Percentiles rank a stretch among this genome's conserved stretches.
phyloP scores from a whole-genome alignment of 2,797 vertebrate genomes.

The Hydrophis major region DNA sequence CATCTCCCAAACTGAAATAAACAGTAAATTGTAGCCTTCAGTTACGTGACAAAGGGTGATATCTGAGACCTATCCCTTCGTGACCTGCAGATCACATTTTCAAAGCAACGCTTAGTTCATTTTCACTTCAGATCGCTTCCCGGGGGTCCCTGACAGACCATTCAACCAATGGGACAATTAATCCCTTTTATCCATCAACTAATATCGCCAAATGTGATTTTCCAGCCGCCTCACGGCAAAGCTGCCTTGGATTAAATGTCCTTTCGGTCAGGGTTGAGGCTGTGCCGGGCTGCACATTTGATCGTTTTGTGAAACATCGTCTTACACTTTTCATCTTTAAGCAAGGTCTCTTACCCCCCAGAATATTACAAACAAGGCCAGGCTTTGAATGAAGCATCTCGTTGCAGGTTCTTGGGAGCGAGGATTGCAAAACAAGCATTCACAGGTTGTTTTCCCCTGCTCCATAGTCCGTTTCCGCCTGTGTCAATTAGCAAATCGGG shows the following conservation, averaged over 20 bases:
- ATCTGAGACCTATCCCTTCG: conserved; percentile 40
- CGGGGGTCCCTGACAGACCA: conserved; percentile 48
- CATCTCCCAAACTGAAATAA: not conserved
- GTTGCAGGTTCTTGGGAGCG: not conserved
- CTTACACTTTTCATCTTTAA: conserved; percentile 45
- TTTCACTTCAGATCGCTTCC: conserved; percentile 56
- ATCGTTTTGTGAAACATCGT: conserved; percentile 44
- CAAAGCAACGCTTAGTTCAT: conserved; percentile 43
- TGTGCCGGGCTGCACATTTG: conserved; percentile 31
- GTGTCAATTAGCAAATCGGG: not conserved
- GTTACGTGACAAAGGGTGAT: conserved; percentile 39
- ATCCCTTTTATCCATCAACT: conserved; percentile 55
- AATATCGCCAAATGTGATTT: conserved; percentile 51
- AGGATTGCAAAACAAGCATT: not conserved
- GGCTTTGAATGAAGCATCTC: not conserved
- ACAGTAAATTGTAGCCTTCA: conserved; percentile 35
- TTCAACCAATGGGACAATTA: conserved; percentile 58
- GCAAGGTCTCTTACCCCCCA: not conserved
- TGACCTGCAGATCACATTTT: conserved; percentile 54
- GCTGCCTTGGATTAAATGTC: conserved; percentile 64
- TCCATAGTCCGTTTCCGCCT: not conserved
- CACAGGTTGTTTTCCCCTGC: not conserved
- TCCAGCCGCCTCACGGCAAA: conserved; percentile 49
- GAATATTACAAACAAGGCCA: not conserved
- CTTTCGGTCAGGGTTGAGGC: conserved; percentile 54